Evolutionary conservation across 2,797 vertebrate species (phyloP).

Genomic region (Protonibea diacanthus): DNA sequence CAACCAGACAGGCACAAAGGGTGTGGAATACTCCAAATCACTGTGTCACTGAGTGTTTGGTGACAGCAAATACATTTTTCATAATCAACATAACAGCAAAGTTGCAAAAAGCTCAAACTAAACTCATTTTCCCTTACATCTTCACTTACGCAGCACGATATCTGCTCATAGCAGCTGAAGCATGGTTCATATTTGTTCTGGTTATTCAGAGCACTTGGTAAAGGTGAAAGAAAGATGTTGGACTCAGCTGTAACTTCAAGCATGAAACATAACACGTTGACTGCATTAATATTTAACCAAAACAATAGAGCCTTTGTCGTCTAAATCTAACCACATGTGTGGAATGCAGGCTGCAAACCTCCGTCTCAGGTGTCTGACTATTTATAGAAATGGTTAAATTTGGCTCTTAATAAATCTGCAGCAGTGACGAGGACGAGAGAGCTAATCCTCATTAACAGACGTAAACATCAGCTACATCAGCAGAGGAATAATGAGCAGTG

Average conservation of each 20-base stretch:
- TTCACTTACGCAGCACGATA: no score
- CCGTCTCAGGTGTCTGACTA: neutral
- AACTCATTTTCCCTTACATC: no score
- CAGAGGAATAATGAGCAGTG: neutral
- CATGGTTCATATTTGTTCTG: no score
- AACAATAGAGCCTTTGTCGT: no score
- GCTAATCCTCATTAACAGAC: neutral
- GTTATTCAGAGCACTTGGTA: no score
- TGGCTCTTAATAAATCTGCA: neutral
- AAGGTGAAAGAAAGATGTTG: neutral
- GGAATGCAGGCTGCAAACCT: neutral
- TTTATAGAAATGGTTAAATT: neutral
- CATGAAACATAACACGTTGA: neutral
- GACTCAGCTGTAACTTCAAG: neutral
- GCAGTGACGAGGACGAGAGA: neutral
- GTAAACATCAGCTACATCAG: neutral
- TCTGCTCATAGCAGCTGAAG: no score
- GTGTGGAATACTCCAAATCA: no score
- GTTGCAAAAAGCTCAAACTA: no score
- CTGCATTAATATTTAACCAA: neutral
- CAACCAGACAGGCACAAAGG: no score
- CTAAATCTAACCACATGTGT: neutral
- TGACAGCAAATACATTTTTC: no score
- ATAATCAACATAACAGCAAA: no score
- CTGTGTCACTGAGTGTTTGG: no score